Conservation (phyloP, 2,113 vertebrate species). For the Cyprinodon tularosa region DNA sequence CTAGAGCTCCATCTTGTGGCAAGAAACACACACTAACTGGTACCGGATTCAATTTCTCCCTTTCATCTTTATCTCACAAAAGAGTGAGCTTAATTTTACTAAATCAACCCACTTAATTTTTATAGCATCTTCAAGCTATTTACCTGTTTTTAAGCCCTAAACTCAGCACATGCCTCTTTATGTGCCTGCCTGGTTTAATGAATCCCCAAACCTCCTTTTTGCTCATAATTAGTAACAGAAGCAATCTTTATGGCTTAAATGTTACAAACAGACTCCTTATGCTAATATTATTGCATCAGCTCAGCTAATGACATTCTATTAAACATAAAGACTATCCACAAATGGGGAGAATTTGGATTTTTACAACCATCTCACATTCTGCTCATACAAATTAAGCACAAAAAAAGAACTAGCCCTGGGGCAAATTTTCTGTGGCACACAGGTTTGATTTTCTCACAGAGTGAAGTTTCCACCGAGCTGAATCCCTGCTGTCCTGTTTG, state of each 20-base stretch:
- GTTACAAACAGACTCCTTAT: conserved; percentile 44
- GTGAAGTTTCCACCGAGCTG: conserved; percentile 75
- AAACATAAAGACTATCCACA: conserved; percentile 57
- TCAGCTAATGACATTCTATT: conserved; percentile 57
- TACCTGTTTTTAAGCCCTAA: not conserved
- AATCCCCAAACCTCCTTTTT: conserved; percentile 27
- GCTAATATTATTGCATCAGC: conserved; percentile 58
- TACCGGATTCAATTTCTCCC: not conserved
- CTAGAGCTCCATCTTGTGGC: conserved; percentile 69
- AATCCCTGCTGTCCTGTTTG: conserved; percentile 79
- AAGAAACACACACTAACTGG: not conserved
- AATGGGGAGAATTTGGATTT: conserved; percentile 37
- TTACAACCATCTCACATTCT: conserved; percentile 58
- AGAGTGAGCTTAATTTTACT: not conserved
- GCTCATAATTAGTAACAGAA: conserved; percentile 39
- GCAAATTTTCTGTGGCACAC: conserved; percentile 66
- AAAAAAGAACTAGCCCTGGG: conserved; percentile 44
- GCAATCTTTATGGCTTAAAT: conserved; percentile 18
- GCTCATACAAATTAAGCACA: conserved; percentile 56
- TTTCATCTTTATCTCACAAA: not conserved
- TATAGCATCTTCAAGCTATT: not conserved
- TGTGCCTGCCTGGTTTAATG: conserved; percentile 13
- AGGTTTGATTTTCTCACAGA: conserved; percentile 83
- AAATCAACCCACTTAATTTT: not conserved
- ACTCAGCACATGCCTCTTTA: not conserved